Evolutionary conservation across 2,888 invertebrate genomes (phyloP).

Genomic region (Temnothorax unifasciatus): DNA sequence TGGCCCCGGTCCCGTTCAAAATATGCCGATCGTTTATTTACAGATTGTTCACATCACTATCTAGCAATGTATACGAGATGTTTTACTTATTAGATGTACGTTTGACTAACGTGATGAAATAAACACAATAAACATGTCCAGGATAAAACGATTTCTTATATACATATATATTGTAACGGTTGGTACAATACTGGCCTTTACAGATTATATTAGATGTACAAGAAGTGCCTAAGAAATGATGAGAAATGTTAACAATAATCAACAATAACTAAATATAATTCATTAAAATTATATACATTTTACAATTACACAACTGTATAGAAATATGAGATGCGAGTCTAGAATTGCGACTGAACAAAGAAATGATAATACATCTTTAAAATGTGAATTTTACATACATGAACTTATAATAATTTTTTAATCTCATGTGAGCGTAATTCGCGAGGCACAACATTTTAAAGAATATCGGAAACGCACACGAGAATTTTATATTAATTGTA

Average conservation of each 20-base stretch:
- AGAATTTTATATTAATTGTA: background rate
- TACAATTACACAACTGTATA: slow-evolving; percentile 8
- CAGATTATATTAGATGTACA: slow-evolving; percentile 73
- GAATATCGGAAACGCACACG: background rate
- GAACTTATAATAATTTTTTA: background rate
- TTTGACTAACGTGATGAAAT: slow-evolving; percentile 43
- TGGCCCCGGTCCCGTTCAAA: slow-evolving; percentile 80
- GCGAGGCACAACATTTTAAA: background rate
- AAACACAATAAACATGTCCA: slow-evolving; percentile 61
- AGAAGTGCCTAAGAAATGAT: slow-evolving; percentile 60
- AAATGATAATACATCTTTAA: background rate
- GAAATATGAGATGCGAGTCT: slow-evolving; percentile 1
- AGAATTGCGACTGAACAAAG: slow-evolving; percentile 21
- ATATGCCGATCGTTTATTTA: slow-evolving; percentile 68
- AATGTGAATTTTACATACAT: slow-evolving; percentile 21
- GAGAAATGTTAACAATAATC: slow-evolving; percentile 54
- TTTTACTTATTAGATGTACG: background rate
- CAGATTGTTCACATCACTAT: slow-evolving; percentile 64
- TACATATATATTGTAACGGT: background rate
- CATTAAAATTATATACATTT: slow-evolving; percentile 40
- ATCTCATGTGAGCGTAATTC: background rate
- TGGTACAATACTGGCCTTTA: slow-evolving; percentile 79
- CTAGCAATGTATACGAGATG: slow-evolving; percentile 20
- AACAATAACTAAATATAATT: slow-evolving; percentile 45
- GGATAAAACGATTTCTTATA: slow-evolving; percentile 53